Base-by-base conservation (phyloP, 1,140 invertebrate species). In the Brachionus plicatilis region DNA sequence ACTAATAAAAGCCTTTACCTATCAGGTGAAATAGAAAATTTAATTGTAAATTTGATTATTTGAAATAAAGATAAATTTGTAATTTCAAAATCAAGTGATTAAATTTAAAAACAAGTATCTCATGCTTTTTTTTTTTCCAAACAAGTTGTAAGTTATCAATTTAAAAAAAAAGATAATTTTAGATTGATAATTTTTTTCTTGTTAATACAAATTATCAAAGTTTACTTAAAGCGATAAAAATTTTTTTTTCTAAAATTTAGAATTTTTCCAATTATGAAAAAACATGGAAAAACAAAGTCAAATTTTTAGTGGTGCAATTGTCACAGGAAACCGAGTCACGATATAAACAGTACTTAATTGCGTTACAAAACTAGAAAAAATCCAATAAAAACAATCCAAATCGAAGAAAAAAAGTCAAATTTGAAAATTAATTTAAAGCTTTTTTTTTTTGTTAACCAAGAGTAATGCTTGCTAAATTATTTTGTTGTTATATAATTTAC, bases 401-500 rank as follows among this genome's bases (percentile, higher is more conserved):
- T 27, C 24, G 20, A 29, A 27, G 27, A 68, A 33, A 68, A 33
- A 43, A 72, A 72, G 68, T 72, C 68, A 72, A 72, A 43, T 72
- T 43, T 72, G 2, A 43, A 72, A 72, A 43, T 72, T 43, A 72
- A 43, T 72, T 72, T 43, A 72, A 72, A 14, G 11, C 43, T 43
- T 41, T 72, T 72, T 72, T 72, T 68, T 29, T 68, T 68, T 68
- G 11, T 12, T 3, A 41, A 20, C 33, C 9, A 41, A 72, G 41
- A 72, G 37, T 20, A 72, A 72, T 72, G 68, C 68, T 72, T 72
- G 68, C 17, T 72, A 72, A 72, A n/a, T 41, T 45, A 17, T 72
- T 68, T 9, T 72, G 29, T 72, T 72, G 68, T 72, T 72, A 72
- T 72, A 72, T 72, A 72, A 72, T 72, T 72, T 72, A 72, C 68